phyloP scores from a whole-genome alignment of 2,888 invertebrate genomes.

The Abrostola tripartita region DNA sequence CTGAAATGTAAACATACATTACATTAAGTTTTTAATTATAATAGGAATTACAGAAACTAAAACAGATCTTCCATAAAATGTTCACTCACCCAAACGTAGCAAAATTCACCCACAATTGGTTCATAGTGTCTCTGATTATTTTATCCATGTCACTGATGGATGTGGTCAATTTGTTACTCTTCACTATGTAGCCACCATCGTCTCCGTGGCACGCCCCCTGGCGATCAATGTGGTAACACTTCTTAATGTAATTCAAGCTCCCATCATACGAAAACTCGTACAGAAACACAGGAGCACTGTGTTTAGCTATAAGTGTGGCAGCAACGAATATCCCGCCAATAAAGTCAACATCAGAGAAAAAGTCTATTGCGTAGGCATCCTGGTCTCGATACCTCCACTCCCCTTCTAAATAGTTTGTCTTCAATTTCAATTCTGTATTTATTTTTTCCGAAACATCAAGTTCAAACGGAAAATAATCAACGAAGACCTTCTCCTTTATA shows the following conservation, averaged over 20 bases:
- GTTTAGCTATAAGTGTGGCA: slow-evolving; percentile 71
- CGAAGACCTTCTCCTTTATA: slow-evolving; percentile 67
- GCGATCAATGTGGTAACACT: slow-evolving; percentile 73
- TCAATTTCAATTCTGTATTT: slow-evolving; percentile 69
- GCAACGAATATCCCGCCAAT: slow-evolving; percentile 74
- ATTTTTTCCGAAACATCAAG: slow-evolving; percentile 62
- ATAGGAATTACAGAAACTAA: background rate
- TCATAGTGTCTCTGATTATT: slow-evolving; percentile 79
- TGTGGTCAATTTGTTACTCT: slow-evolving; percentile 63
- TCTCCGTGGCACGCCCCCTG: slow-evolving; percentile 89
- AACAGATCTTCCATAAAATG: background rate
- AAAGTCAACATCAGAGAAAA: slow-evolving; percentile 85
- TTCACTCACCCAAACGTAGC: slow-evolving; percentile 85
- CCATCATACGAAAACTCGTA: slow-evolving; percentile 89
- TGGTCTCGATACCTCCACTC: slow-evolving; percentile 69
- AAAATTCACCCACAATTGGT: slow-evolving; percentile 90
- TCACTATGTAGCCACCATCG: slow-evolving; percentile 89
- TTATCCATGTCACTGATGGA: slow-evolving; percentile 68
- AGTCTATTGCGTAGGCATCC: slow-evolving; percentile 79
- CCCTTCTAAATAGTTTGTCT: slow-evolving; percentile 81
- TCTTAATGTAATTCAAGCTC: slow-evolving; percentile 85
- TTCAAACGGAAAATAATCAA: slow-evolving; percentile 72
- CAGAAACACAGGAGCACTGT: slow-evolving; percentile 84
- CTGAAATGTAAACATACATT: slow-evolving; percentile 61
- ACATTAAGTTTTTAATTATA: background rate